Evolutionary conservation across 2,888 invertebrate genomes (phyloP), one percentile per base, ranked within the genome.

Genomic region (Dorcus parallelipipedus): DNA sequence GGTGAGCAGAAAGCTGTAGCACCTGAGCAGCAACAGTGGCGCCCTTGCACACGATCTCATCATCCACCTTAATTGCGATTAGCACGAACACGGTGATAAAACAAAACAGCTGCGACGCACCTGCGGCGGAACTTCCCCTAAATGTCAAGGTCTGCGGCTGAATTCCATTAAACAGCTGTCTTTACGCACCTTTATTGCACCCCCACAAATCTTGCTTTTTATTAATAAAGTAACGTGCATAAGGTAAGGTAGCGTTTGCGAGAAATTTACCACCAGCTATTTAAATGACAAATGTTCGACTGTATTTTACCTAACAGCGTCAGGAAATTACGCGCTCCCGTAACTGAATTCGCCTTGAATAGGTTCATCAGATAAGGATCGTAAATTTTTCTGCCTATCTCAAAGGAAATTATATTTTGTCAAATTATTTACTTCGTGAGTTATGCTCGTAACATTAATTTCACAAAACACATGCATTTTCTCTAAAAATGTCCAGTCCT

Each of bases 41-140:
- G 47, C 50, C 17, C 48, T 50, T 50, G 38, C 50, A 38, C n/a
- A 38, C 56, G 23, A 45, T 53, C 59, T 56, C 61, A 53, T 60
- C 59, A 58, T 62, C 54, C 52, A 41, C 56, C 58, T 54, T 60
- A 62, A 62, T 62, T 62, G 58, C 58, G 52, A 60, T 60, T 62
- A 62, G 54, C 58, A 58, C 52, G 52, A 58, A 48, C 53, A 54
- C 51, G 41, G 59, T 55, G 54, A 60, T 62, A 62, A 60, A 62
- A 56, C 56, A 49, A 50, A 62, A 55, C 62, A 62, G 60, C 62
- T 62, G 62, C 38, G 52, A 50, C 53, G 38, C 62, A 62, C 62
- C 62, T 62, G 62, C 53, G 58, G 47, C 52, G 23, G 55, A 52
- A 59, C 56, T 56, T 53, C 56, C 53, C 56, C 54, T 59, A 52